Percentiles rank a stretch among this genome's conserved stretches.
phyloP scores from a whole-genome alignment of 2,888 invertebrate genomes.

The Lagria hirta region DNA sequence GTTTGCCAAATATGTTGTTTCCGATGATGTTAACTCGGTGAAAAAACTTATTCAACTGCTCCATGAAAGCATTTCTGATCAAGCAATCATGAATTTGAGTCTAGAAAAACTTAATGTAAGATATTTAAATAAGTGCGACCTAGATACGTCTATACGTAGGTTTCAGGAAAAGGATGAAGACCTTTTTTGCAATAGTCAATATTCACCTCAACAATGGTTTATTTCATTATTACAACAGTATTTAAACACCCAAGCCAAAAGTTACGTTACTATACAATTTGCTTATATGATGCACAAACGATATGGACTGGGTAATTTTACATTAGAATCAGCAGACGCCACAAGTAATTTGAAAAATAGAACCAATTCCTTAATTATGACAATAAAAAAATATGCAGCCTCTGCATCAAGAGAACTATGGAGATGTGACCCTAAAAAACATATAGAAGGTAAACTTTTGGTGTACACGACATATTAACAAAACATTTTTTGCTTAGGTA shows the following conservation, averaged over 20 bases:
- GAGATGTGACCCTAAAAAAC: conserved; percentile 4
- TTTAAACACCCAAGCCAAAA: conserved; percentile 79
- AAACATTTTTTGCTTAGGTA: background rate
- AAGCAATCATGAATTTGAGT: no score
- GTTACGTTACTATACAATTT: conserved; percentile 75
- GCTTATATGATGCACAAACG: conserved; percentile 27
- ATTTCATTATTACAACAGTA: no score
- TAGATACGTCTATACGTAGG: no score
- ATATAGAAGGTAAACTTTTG: conserved; percentile 1
- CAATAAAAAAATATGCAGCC: background rate
- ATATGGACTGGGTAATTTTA: conserved; percentile 3
- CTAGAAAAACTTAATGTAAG: no score
- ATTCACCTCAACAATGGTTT: conserved; percentile 79
- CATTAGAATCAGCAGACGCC: background rate
- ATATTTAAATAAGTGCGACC: no score
- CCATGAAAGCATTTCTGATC: no score
- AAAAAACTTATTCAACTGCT: background rate
- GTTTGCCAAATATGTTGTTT: conserved; percentile 1
- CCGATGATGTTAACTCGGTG: background rate
- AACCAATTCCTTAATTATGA: background rate
- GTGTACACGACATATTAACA: no score
- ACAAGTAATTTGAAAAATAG: background rate
- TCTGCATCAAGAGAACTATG: background rate
- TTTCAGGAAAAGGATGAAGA: background rate
- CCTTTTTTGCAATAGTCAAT: conserved; percentile 47